Evolutionary conservation across 1,140 invertebrate genomes (phyloP), one percentile per base, ranked within the genome.

Genomic region (Sinella curviseta): DNA sequence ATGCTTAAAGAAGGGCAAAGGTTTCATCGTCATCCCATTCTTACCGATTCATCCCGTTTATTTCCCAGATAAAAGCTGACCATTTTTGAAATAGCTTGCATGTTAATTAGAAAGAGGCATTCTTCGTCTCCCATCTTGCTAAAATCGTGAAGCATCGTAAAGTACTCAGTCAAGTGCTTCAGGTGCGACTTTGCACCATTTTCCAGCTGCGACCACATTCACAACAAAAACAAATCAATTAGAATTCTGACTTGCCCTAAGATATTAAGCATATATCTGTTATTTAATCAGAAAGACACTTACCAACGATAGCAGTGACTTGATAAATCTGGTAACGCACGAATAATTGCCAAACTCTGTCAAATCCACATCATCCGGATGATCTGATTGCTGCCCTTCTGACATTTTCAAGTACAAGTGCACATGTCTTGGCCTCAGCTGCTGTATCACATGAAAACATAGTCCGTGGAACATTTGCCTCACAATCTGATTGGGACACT

Each of bases 401-500:
- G 91, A 90, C 75, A 91, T 90, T 85, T 92, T 90, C 74, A 94
- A 87, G 87, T 94, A 94, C 77, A 94, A 88, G 82, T 91, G 89
- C 80, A 89, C 90, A 88, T 94, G 93, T 84, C 89, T 89, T 84
- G 90, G 90, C 84, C 90, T 92, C 77, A 97, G 87, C 85, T 94
- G 91, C 86, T 95, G 94, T 86, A 97, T 96, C 28, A 97, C 95
- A 87, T 97, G 95, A 86, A 97, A 95, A 83, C 95, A 94, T 75
- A 98, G 89, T 84, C 95, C 90, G 87, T 97, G 95, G 86, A 95
- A 95, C 93, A 96, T 96, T 88, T 97, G 95, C 74, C 95, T 89
- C 36, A 97, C 94, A 91, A 96, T 95, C 88, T 97, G 95, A 90
- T 97, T 97, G 4, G 96, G 95, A 88, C 96, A 98, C 88, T 96